Conservation (phyloP, 92 coral and sea anemone species). For the Epizoanthus rinbou region DNA sequence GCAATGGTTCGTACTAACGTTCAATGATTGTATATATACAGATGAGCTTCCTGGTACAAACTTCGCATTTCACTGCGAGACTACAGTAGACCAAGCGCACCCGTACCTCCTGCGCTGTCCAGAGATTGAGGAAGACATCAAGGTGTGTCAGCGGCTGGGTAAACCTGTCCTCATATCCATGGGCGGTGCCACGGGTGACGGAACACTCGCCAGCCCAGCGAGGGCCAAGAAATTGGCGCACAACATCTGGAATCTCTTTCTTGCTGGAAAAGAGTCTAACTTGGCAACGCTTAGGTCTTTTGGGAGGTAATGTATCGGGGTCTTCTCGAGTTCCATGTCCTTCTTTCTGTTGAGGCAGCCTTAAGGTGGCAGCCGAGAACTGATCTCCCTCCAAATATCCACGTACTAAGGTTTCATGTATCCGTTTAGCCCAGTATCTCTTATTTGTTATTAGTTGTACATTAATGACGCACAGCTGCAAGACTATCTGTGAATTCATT, state of each 20-base stretch:
- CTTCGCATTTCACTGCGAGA: slow-evolving; percentile 80
- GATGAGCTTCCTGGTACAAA: slow-evolving; percentile 64
- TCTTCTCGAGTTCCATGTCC: too few species aligned
- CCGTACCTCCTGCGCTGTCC: slow-evolving; percentile 84
- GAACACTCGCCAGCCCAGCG: slow-evolving; percentile 63
- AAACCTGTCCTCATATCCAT: slow-evolving; percentile 78
- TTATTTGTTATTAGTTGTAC: too few species aligned
- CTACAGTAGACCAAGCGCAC: slow-evolving; percentile 55
- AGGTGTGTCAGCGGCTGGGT: slow-evolving; percentile 73
- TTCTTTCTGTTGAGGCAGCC: too few species aligned
- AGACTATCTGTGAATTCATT: not conserved
- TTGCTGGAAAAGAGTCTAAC: slow-evolving; percentile 46
- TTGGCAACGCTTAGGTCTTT: slow-evolving; percentile 60
- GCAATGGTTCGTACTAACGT: too few species aligned
- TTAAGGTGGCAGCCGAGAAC: too few species aligned
- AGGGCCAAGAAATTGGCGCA: slow-evolving; percentile 72
- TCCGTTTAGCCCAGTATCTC: too few species aligned
- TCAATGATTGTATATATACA: not conserved
- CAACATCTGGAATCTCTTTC: slow-evolving; percentile 68
- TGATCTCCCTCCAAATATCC: too few species aligned
- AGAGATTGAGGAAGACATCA: slow-evolving; percentile 73
- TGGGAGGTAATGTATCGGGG: slow-evolving; percentile 59
- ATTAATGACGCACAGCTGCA: not conserved
- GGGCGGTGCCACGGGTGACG: slow-evolving; percentile 89
- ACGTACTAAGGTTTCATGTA: too few species aligned